phyloP scores from a whole-genome alignment of 2,888 invertebrate genomes.

The Onthophagus sagittarius region DNA sequence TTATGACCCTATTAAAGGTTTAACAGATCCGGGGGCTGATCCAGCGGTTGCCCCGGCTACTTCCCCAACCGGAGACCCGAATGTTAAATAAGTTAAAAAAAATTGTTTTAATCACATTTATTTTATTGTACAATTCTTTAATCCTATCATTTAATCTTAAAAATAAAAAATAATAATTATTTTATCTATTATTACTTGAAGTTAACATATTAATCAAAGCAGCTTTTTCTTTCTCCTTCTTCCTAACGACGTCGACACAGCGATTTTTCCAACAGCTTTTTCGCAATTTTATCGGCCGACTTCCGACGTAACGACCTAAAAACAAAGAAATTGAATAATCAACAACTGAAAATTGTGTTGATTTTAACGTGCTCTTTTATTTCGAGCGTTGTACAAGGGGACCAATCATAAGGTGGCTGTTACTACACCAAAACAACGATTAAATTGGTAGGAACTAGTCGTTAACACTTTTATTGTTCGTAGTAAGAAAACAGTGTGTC shows the following conservation, averaged over 20 bases:
- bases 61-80: background rate
- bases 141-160: background rate
- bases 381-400: background rate
- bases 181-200: slow-evolving; percentile 48
- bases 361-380: background rate
- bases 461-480: too few relatives aligned
- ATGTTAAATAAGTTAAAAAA: too few relatives aligned
- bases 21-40: background rate
- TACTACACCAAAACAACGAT: too few relatives aligned
- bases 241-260: slow-evolving; percentile 87
- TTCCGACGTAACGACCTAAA: slow-evolving; percentile 96
- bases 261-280: slow-evolving; percentile 96
- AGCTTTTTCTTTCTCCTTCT: slow-evolving; percentile 94
- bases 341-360: background rate
- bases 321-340: slow-evolving; percentile 36
- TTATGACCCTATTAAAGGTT: background rate
- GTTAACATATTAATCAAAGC: slow-evolving; percentile 71
- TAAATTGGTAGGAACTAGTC: too few relatives aligned
- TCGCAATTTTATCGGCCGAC: slow-evolving; percentile 93
- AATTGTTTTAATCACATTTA: background rate
- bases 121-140: background rate
- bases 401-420: background rate
- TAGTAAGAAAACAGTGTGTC: too few relatives aligned
- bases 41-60: background rate
- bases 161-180: background rate